Evolutionary conservation across 2,888 invertebrate genomes (phyloP).

Genomic region (Tetrapedia diversipes): DNA sequence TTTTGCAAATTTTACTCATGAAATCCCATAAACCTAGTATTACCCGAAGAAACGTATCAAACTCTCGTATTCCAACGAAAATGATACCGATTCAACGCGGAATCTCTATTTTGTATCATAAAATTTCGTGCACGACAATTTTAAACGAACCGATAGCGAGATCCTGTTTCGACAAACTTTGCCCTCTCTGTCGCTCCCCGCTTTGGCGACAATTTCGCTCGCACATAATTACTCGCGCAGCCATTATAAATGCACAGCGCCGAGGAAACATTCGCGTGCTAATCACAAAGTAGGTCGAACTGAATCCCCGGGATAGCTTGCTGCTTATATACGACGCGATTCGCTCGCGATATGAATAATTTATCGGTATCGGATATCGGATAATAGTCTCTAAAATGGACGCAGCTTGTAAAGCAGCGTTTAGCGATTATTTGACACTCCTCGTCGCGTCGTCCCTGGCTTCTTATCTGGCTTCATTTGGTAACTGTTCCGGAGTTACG

Average conservation of each 20-base stretch:
- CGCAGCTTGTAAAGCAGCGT: conserved; percentile 13
- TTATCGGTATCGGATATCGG: conserved; percentile 41
- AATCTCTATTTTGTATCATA: too few species aligned
- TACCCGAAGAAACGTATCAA: not conserved
- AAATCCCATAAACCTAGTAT: too few species aligned
- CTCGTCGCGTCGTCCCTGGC: not conserved
- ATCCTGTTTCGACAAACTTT: conserved; percentile 3
- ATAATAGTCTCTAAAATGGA: conserved; percentile 43
- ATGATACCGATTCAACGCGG: not conserved
- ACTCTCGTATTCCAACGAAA: not conserved
- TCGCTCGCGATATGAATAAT: conserved; percentile 52
- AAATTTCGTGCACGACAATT: not conserved
- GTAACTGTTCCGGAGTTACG: too few species aligned
- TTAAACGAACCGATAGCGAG: conserved; percentile 4
- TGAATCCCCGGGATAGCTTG: conserved; percentile 26
- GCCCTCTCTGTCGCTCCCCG: not conserved
- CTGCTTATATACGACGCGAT: conserved; percentile 36
- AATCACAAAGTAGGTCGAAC: conserved; percentile 52
- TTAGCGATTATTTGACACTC: conserved; percentile 7
- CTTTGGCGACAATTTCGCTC: conserved; percentile 31
- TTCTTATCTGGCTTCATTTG: not conserved
- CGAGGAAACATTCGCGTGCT: conserved; percentile 45
- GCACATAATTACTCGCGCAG: conserved; percentile 41
- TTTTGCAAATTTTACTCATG: too few species aligned
- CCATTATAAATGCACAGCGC: conserved; percentile 44